A percentile compares a stretch with the other conserved stretches of the same genome.
Conservation (phyloP, 2,888 invertebrate species). For the Hydroisotoma schaefferi region DNA sequence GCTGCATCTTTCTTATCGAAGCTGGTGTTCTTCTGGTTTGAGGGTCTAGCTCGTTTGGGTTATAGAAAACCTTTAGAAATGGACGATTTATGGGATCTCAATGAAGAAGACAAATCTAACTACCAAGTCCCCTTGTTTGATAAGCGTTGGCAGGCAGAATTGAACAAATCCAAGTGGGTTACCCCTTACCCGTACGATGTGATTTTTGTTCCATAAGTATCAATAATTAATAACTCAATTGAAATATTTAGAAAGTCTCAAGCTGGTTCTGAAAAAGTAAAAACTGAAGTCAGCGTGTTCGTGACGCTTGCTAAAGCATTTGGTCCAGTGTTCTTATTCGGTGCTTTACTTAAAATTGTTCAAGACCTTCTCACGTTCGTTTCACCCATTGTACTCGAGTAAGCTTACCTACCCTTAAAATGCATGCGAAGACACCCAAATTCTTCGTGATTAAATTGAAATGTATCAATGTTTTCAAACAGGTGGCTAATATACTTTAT, state of each 20-base stretch:
- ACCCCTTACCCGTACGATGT: too few relatives aligned
- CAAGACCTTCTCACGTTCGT: constrained; percentile 85
- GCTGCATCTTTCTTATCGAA: constrained; percentile 56
- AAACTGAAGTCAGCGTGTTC: constrained; percentile 64
- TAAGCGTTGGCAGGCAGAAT: constrained; percentile 51
- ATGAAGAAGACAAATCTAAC: constrained; percentile 52
- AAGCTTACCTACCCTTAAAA: constrained; percentile 50
- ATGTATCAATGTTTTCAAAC: constrained; percentile 15
- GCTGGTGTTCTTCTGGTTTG: constrained; percentile 59
- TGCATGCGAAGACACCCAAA: too few relatives aligned
- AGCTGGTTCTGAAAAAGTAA: neutral
- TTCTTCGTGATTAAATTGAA: neutral
- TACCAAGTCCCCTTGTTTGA: constrained; percentile 52
- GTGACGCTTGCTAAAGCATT: constrained; percentile 81
- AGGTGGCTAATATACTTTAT: constrained; percentile 52
- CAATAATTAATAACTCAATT: neutral
- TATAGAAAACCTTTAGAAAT: constrained; percentile 55
- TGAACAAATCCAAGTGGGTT: constrained; percentile 22
- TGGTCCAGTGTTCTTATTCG: constrained; percentile 79
- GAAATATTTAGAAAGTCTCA: neutral
- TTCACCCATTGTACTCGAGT: constrained; percentile 85
- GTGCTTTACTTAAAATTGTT: constrained; percentile 74
- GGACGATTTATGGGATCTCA: constrained; percentile 58
- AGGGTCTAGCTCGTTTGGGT: constrained; percentile 55
- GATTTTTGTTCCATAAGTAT: neutral